Evolutionary conservation across 1,140 invertebrate genomes (phyloP), one percentile per base, ranked within the genome.

Genomic region (Agrypnia vestita): DNA sequence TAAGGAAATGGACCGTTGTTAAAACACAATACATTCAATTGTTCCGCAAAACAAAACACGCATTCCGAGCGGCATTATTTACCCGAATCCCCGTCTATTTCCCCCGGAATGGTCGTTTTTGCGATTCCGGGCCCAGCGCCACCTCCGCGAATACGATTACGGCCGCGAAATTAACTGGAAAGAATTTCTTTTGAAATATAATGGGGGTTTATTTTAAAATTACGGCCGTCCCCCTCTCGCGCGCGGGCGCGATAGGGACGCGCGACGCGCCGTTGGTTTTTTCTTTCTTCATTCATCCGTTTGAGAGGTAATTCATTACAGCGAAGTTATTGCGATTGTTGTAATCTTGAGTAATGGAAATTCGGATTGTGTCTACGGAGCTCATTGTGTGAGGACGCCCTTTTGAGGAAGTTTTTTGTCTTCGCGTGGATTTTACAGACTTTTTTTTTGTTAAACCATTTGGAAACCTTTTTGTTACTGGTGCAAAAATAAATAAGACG

Each of bases 21-120:
- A 51, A 51, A 51, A 51, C 49, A 51, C 49, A 51, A 51, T 51
- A 51, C 49, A 51, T 51, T 51, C 49, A 51, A 51, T 51, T 51
- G 49, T 51, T 51, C 49, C 11, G n/a, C 49, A 15, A 51, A 51
- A 51, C 49, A 51, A 51, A 51, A 51, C 49, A 51, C 11, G 11
- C 49, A 51, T 51, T 51, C 49, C 49, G 11, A 51, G n/a, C 49
- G 49, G 11, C n/a, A 51, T 51, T 51, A 51, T 51, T 51, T 51
- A 51, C 49, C 11, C 11, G 11, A 51, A 51, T 13, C 49, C 49
- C n/a, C 25, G 25, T 35, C 25, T 35, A 35, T 35, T 35, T 35
- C 25, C 25, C 49, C n/a, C n/a, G n/a, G 49, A 51, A 51, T 51
- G n/a, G 49, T 51, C 49, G 49, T 51, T 51, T 35, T 35, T 51